phyloP scores from a whole-genome alignment of 1,140 invertebrate genomes.

The Notospermus geniculatus region DNA sequence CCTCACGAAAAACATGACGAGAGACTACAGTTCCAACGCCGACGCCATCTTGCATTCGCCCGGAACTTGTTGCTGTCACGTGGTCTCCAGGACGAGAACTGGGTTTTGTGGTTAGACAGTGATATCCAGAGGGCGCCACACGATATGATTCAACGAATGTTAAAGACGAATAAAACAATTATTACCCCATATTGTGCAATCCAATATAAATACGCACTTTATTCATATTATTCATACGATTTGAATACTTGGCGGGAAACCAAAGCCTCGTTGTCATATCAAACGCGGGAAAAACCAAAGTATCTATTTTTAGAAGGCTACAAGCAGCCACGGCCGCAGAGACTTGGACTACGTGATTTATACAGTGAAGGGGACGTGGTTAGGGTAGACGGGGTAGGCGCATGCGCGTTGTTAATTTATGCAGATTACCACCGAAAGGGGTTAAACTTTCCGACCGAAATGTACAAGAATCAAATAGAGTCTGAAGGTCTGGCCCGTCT shows the following conservation, averaged over 20 bases:
- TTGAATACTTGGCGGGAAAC: constrained; percentile 52
- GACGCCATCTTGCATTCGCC: constrained; percentile 40
- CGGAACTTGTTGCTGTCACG: constrained; percentile 36
- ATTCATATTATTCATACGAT: constrained; percentile 35
- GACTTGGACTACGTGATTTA: constrained; percentile 42
- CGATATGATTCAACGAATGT: constrained; percentile 43
- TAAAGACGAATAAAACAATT: constrained; percentile 37
- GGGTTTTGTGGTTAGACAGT: constrained; percentile 49
- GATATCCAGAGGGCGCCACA: constrained; percentile 35
- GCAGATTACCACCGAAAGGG: constrained; percentile 39
- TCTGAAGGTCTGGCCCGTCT: constrained; percentile 49
- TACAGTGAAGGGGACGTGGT: constrained; percentile 41
- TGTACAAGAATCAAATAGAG: constrained; percentile 45
- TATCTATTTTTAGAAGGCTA: constrained; percentile 47
- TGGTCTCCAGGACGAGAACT: constrained; percentile 29
- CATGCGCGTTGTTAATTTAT: constrained; percentile 40
- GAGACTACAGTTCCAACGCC: constrained; percentile 29
- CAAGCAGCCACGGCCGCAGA: constrained; percentile 21
- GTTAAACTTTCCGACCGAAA: constrained; percentile 39
- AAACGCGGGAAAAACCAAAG: constrained; percentile 22
- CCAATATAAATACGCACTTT: constrained; percentile 17
- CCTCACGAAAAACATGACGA: constrained; percentile 28
- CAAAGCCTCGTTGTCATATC: constrained; percentile 28
- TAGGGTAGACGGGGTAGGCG: constrained; percentile 47
- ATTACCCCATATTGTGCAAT: constrained; percentile 40